These are phyloP conservation scores for Drosophila nebulosa DNA, from an alignment of 1,140 invertebrate genomes.

Conservation along the genomic window DNA sequence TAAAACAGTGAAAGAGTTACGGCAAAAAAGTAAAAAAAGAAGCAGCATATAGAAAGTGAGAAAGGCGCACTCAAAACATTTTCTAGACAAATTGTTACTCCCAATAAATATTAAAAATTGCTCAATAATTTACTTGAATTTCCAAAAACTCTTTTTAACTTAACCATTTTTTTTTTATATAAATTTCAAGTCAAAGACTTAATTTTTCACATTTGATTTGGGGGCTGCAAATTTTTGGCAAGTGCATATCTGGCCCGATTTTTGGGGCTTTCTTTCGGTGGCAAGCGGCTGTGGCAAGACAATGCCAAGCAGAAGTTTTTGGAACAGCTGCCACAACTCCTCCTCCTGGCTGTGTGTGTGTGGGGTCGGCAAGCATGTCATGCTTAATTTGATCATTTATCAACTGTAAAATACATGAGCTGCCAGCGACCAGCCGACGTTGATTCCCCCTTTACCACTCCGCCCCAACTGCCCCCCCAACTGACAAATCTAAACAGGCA, in stretches of 20 bases:
- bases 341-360: no score
- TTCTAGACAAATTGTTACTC: not conserved
- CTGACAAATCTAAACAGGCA: slow-evolving; percentile 79
- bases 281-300: slow-evolving; percentile 49
- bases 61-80: not conserved
- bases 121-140: not conserved
- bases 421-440: slow-evolving; percentile 21
- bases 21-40: not conserved
- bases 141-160: no score
- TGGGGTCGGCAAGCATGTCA: slow-evolving; percentile 37
- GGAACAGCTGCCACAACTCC: slow-evolving; percentile 45
- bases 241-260: not conserved
- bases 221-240: not conserved
- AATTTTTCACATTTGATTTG: not conserved
- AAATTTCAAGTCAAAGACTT: not conserved
- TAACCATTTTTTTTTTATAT: no score
- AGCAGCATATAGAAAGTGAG: not conserved
- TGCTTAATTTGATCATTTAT: slow-evolving; percentile 79
- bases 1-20: slow-evolving; percentile 40
- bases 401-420: slow-evolving; percentile 72
- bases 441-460: slow-evolving; percentile 1
- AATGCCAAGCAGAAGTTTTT: slow-evolving; percentile 41
- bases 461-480: not conserved
- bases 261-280: slow-evolving; percentile 11
- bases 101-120: not conserved